Conservation (phyloP, 1,140 invertebrate species). For the Bathynomus jamesi region DNA sequence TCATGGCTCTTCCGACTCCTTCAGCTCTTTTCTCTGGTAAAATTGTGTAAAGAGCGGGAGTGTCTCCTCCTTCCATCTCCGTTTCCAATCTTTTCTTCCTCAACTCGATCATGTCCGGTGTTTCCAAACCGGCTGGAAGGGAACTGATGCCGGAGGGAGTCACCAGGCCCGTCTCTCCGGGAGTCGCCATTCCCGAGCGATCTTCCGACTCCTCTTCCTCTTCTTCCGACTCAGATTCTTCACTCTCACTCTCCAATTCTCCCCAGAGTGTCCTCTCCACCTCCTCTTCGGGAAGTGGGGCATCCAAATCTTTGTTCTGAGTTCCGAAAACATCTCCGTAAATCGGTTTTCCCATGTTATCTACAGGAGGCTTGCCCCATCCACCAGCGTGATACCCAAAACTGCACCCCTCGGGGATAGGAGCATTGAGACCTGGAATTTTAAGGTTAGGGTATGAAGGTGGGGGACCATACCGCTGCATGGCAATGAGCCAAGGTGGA, state of each 20-base stretch:
- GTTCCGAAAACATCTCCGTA: conserved; percentile 98
- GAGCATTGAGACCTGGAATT: conserved; percentile 86
- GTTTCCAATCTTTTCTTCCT: conserved; percentile 94
- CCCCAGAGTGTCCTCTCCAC: conserved; percentile 93
- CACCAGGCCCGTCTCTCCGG: conserved; percentile 64
- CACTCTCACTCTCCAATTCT: conserved; percentile 91
- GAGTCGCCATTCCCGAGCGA: conserved; percentile 63
- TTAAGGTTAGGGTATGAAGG: conserved; percentile 98
- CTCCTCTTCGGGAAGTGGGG: conserved; percentile 63
- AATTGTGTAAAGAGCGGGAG: conserved; percentile 84
- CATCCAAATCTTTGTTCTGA: conserved; percentile 36
- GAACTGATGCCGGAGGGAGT: conserved; percentile 94
- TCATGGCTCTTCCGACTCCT: conserved; percentile 80
- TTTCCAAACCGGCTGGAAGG: conserved; percentile 91
- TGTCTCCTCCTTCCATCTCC: conserved; percentile 91
- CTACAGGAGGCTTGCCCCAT: conserved; percentile 99
- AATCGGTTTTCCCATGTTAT: conserved; percentile 92
- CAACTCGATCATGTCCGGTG: conserved; percentile 95
- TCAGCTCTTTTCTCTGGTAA: conserved; percentile 90
- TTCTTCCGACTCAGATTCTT: conserved; percentile 81
- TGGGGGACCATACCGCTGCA: conserved; percentile 95
- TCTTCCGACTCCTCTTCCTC: conserved; percentile 58
- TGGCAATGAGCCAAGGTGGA: conserved; percentile 98
- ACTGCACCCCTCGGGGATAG: conserved; percentile 90
- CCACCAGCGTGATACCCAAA: conserved; percentile 99